Percentiles rank a stretch among this genome's conserved stretches.
Evolutionary conservation across 2,888 invertebrate species (phyloP).

Genomic region (Coecobrya sp.): DNA sequence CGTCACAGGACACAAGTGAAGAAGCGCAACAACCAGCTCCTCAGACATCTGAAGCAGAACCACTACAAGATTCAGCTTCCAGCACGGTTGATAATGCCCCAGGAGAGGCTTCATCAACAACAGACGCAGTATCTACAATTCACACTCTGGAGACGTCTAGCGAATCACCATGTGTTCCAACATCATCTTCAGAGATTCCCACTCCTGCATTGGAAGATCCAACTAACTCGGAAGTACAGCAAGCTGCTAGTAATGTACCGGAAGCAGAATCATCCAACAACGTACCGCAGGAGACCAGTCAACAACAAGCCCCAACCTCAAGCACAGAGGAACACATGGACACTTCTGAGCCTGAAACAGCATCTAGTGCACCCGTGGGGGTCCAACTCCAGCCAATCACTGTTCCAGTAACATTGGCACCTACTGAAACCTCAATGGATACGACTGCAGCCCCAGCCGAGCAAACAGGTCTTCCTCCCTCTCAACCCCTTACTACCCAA

Average conservation of each 20-base stretch:
- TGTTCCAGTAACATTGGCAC: not conserved
- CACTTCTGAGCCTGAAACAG: not conserved
- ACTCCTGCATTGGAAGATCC: not conserved
- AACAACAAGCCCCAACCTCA: not conserved
- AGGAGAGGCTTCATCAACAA: conserved; percentile 2
- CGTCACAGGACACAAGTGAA: not conserved
- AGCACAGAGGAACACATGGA: conserved; percentile 42
- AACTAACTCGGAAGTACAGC: not conserved
- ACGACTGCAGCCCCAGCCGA: not conserved
- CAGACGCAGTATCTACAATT: not conserved
- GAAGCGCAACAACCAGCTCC: not conserved
- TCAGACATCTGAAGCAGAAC: conserved; percentile 19
- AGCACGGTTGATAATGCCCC: not conserved
- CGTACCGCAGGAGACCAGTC: not conserved
- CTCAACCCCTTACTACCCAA: not conserved
- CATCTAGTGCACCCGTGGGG: too few species aligned
- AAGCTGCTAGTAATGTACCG: not conserved
- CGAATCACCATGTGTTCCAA: not conserved
- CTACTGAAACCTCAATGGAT: conserved; percentile 5
- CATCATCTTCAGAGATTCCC: conserved; percentile 19
- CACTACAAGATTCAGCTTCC: not conserved
- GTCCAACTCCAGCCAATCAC: too few species aligned
- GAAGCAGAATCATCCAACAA: not conserved
- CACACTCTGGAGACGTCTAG: not conserved
- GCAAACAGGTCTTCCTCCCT: not conserved